These are phyloP conservation scores for Chromoteleia sp. DNA, from an alignment of 2,888 invertebrate species.

Conservation along the genomic window DNA sequence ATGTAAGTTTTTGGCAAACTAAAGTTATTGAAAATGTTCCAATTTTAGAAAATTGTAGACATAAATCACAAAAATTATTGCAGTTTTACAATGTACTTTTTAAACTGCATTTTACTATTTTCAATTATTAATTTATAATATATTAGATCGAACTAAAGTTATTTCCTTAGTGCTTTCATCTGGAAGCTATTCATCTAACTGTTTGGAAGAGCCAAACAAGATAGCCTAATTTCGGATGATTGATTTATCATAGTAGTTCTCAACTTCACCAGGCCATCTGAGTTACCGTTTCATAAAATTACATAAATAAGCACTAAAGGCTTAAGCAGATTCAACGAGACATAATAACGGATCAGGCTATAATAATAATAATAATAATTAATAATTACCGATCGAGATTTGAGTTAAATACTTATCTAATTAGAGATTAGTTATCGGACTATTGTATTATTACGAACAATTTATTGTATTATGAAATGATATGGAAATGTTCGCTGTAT, in stretches of 20 bases:
- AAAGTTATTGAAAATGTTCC: too few species aligned
- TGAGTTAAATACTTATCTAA: constrained; percentile 14
- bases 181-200: constrained; percentile 2
- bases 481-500: neutral
- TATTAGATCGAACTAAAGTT: too few species aligned
- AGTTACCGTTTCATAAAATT: neutral
- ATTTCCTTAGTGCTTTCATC: neutral
- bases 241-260: constrained; percentile 2
- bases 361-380: too few species aligned
- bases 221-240: constrained; percentile 16
- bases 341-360: constrained; percentile 1
- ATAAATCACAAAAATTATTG: too few species aligned
- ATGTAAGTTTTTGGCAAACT: too few species aligned
- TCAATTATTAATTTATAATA: too few species aligned
- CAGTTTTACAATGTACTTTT: too few species aligned
- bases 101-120: too few species aligned
- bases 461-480: neutral
- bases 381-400: neutral
- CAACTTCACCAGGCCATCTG: neutral
- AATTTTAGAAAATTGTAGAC: too few species aligned
- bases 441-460: too few species aligned
- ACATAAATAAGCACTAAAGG: neutral
- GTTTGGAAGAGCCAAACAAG: constrained; percentile 9
- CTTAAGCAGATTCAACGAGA: constrained; percentile 7
- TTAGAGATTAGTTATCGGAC: neutral